phyloP scores from a whole-genome alignment of 1,140 invertebrate genomes.

The Macrocentrus cingulum region DNA sequence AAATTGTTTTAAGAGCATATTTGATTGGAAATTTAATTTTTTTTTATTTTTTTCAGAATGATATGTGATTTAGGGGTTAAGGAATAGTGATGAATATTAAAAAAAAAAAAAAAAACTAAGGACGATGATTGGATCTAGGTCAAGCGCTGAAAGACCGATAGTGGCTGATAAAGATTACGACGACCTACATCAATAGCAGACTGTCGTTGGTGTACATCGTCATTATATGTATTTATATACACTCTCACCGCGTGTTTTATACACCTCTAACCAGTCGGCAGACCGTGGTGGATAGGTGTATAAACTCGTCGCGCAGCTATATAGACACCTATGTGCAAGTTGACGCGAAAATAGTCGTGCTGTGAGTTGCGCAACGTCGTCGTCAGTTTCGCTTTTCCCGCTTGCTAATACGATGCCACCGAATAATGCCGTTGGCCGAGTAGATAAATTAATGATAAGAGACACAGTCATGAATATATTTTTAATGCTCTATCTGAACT shows the following conservation, averaged over 20 bases:
- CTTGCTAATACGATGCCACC: neutral
- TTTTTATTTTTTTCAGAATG: too few relatives aligned
- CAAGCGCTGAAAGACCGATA: slow-evolving; percentile 12
- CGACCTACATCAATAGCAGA: slow-evolving; percentile 21
- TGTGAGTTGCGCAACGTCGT: neutral
- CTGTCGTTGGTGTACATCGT: slow-evolving; percentile 9
- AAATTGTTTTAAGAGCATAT: too few relatives aligned
- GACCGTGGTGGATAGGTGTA: neutral
- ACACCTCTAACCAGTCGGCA: neutral
- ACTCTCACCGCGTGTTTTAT: neutral
- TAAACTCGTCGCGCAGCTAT: neutral
- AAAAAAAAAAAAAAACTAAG: neutral
- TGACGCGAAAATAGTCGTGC: slow-evolving; percentile 4
- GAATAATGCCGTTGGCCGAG: slow-evolving; percentile 9
- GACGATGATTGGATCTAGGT: neutral
- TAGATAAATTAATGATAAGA: slow-evolving; percentile 27
- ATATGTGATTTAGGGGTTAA: too few relatives aligned
- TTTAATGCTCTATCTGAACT: too few relatives aligned
- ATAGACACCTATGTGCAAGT: neutral
- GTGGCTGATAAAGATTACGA: slow-evolving; percentile 20
- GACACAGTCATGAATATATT: slow-evolving; percentile 22
- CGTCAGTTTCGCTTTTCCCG: slow-evolving; percentile 9
- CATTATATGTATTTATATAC: slow-evolving; percentile 6
- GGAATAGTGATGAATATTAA: too few relatives aligned
- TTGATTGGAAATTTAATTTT: too few relatives aligned